Base-by-base conservation (phyloP, 2,113 vertebrate genomes). In the Albula goreensis region DNA sequence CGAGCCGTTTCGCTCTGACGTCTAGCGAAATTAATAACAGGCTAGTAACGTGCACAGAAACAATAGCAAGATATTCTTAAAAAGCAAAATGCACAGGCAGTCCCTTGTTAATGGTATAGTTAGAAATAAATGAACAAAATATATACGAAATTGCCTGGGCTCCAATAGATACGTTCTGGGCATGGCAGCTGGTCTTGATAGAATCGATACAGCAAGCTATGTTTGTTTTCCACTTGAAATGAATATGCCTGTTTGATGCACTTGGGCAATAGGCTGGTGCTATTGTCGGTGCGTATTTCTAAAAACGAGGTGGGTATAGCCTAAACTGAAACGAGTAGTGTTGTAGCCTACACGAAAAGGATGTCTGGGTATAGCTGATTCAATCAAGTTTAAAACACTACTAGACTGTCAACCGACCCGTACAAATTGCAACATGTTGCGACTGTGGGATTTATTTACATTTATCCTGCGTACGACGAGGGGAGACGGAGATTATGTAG, bases 21-120 rank as follows among this genome's bases (percentile, higher is more conserved):
- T 83, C 63, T 83, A 6, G 82, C 82, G 49, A 13, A 70, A 83
- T 83, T 25, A 74, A 25, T 84, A 19, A 84, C 50, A 77, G 31
- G 31, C 77, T 84, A 17, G 49, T 19, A 50, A n/a, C 0, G n/a
- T 31, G n/a, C 22, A 31, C 1, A 13, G 19, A n/a, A n/a, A 70
- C 63, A 1, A n/a, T 6, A 70, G 63, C 63, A 22, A n/a, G 19
- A 22, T 74, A 74, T 5, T 66, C 60, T 66, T 66, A 74, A 74
- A 66, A 84, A 84, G 50, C 83, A 77, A 17, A 50, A n/a, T 77
- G 51, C 2, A n/a, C 66, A 12, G 50, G 31, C 11, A 48, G 22
- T 4, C 10, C 48, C 0, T 70, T 83, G 2, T 52, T 74, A 56
- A 25, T 74, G 22, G 70, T n/a, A n/a, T 31, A 19, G 22, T 74